Evolutionary conservation across 2,113 vertebrate species (phyloP).

Genomic region (Drymodes brunneopygia): DNA sequence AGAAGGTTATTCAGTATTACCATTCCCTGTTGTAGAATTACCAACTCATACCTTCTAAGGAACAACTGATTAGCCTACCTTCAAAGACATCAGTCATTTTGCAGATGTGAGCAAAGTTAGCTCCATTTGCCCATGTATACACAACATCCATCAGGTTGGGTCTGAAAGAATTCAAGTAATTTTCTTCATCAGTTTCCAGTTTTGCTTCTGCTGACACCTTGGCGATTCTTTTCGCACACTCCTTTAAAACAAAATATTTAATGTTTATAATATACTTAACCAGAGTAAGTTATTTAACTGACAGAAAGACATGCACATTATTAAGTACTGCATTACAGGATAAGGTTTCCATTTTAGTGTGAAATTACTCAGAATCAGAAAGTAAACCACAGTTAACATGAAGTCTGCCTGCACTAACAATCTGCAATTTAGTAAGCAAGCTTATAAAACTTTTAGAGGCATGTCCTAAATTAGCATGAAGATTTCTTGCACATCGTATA

Average conservation of each 20-base stretch:
- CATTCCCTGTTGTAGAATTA: background rate
- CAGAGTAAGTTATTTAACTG: background rate
- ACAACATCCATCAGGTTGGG: conserved; percentile 98
- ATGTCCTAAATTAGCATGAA: background rate
- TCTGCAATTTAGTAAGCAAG: background rate
- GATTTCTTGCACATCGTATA: background rate
- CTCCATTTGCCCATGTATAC: conserved; percentile 92
- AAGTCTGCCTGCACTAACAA: background rate
- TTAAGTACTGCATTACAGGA: background rate
- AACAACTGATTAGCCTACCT: conserved; percentile 70
- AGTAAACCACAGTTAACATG: background rate
- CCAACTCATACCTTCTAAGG: background rate
- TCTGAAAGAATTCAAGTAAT: conserved; percentile 88
- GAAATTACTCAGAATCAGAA: background rate
- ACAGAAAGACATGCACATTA: background rate
- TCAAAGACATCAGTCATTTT: conserved; percentile 99
- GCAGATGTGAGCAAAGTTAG: conserved; percentile 94
- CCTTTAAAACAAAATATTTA: conserved; percentile 72
- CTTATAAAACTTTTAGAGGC: background rate
- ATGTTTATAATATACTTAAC: background rate
- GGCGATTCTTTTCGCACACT: conserved; percentile 95
- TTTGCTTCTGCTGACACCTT: conserved; percentile 97
- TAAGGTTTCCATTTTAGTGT: background rate
- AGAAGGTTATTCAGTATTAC: background rate
- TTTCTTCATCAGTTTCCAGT: conserved; percentile 93